Evolutionary conservation across 2,888 invertebrate genomes (phyloP).

Genomic region (Drosophila percnosoma): DNA sequence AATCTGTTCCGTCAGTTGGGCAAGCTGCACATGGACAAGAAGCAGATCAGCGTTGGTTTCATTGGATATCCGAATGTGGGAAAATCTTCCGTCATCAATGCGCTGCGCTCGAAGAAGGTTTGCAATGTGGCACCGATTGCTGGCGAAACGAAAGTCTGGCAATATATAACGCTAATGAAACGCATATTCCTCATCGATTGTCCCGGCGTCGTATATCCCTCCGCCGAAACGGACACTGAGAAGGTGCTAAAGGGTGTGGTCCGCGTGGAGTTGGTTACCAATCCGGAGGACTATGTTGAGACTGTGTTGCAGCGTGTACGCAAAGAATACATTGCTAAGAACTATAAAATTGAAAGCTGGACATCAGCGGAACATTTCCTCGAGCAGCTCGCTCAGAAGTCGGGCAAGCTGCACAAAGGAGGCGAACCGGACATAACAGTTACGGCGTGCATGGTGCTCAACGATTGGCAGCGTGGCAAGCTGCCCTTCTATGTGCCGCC

Average conservation of each 20-base stretch:
- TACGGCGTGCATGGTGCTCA: slow-evolving; percentile 96
- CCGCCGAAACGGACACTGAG: slow-evolving; percentile 97
- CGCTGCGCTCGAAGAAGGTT: slow-evolving; percentile 97
- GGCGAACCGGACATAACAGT: slow-evolving; percentile 97
- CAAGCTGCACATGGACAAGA: slow-evolving; percentile 97
- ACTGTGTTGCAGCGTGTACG: slow-evolving; percentile 94
- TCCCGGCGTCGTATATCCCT: slow-evolving; percentile 99
- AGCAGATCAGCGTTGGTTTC: slow-evolving; percentile 99
- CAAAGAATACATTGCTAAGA: slow-evolving; percentile 94
- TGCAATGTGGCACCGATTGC: slow-evolving; percentile 99
- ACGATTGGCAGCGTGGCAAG: slow-evolving; percentile 99
- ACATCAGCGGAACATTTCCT: slow-evolving; percentile 93
- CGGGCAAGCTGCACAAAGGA: slow-evolving; percentile 96
- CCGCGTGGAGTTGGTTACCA: slow-evolving; percentile 96
- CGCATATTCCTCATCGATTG: slow-evolving; percentile 99
- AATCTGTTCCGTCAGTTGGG: slow-evolving; percentile 97
- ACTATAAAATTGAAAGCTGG: slow-evolving; percentile 95
- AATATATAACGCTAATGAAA: slow-evolving; percentile 99
- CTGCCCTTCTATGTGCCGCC: slow-evolving; percentile 97
- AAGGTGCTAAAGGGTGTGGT: slow-evolving; percentile 99
- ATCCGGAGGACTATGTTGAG: slow-evolving; percentile 97
- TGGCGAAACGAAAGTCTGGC: slow-evolving; percentile 99
- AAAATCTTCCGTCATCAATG: slow-evolving; percentile 99
- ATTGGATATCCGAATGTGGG: slow-evolving; percentile 99
- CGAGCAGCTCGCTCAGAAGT: slow-evolving; percentile 93